Evolutionary conservation across 2,113 vertebrate genomes (phyloP), one percentile per base, ranked within the genome.

Genomic region (Psettodes erumei): DNA sequence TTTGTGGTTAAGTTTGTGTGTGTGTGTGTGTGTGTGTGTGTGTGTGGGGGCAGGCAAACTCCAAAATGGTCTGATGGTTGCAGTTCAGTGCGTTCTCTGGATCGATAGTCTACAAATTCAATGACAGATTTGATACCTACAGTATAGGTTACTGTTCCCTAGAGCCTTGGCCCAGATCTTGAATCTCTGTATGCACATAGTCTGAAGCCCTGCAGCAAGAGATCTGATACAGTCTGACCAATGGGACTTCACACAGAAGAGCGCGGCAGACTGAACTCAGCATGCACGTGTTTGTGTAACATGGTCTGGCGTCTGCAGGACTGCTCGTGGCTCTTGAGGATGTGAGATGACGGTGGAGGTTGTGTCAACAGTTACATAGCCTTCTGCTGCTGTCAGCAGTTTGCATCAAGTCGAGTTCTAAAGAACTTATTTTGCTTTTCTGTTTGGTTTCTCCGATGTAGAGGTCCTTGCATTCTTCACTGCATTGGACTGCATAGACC

Each of bases 31-130:
- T n/a, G n/a, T n/a, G n/a, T n/a, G n/a, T n/a, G n/a, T n/a, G n/a
- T n/a, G n/a, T n/a, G n/a, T 11, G 32, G 15, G 6, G 21, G 33
- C 43, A 48, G 12, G 8, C n/a, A 50, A 60, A 28, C 40, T 55
- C n/a, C 43, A 23, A 70, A 64, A 47, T 7, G 40, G 42, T 73
- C 59, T 71, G 65, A 43, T 55, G 68, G 86, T 67, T 79, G 72
- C 33, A 56, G 66, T 79, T 73, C 83, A 76, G 18, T 40, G 50
- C 1, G 3, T 66, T 77, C 68, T 65, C 12, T 77, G 76, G 74
- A 90, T 91, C 71, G 32, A 88, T 87, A 67, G 55, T 56, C 33
- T 65, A 84, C 79, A 90, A 80, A 91, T 76, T 72, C 77, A 86
- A 35, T 81, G 71, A 71, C 81, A 72, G 71, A 75, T 82, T 81